A percentile compares a stretch with the other conserved stretches of the same genome.
Conservation (phyloP, 2,113 vertebrate species). For the Triplophysa tibetana region DNA sequence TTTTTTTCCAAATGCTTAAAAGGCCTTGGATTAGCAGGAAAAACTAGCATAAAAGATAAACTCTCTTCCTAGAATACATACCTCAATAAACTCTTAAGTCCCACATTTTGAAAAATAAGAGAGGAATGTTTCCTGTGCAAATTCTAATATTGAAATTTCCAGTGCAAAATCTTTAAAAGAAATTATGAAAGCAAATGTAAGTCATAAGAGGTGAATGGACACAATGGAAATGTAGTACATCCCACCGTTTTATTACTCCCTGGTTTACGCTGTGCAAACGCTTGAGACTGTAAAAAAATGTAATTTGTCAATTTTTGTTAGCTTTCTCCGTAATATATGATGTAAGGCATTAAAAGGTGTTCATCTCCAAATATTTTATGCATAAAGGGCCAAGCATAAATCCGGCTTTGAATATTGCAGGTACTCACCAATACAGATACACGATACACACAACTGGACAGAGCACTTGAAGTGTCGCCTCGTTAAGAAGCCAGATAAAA, state of each 20-base stretch:
- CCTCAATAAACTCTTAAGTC: constrained; percentile 5
- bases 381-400: constrained; percentile 4
- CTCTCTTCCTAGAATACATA: not conserved
- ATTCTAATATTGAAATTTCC: constrained; percentile 17
- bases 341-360: constrained; percentile 19
- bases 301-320: not conserved
- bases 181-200: constrained; percentile 25
- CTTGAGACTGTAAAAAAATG: not conserved
- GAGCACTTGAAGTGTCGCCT: constrained; percentile 44
- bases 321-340: not conserved
- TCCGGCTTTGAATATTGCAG: constrained; percentile 29
- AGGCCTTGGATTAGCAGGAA: not conserved
- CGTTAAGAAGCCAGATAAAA: constrained; percentile 42
- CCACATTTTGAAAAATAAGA: not conserved
- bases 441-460: constrained; percentile 31
- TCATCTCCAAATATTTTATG: not conserved
- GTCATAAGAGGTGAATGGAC: constrained; percentile 18
- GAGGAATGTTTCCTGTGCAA: constrained; percentile 46
- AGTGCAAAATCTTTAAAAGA: constrained; percentile 26
- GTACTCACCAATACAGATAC: constrained; percentile 51
- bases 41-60: not conserved
- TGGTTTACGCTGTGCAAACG: not conserved
- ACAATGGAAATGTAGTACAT: not conserved
- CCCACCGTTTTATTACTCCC: not conserved
- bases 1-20: not conserved